Evolutionary conservation across 2,888 invertebrate species (phyloP), one percentile per base, ranked within the genome.

Genomic region (Drosophila kambysellisi): DNA sequence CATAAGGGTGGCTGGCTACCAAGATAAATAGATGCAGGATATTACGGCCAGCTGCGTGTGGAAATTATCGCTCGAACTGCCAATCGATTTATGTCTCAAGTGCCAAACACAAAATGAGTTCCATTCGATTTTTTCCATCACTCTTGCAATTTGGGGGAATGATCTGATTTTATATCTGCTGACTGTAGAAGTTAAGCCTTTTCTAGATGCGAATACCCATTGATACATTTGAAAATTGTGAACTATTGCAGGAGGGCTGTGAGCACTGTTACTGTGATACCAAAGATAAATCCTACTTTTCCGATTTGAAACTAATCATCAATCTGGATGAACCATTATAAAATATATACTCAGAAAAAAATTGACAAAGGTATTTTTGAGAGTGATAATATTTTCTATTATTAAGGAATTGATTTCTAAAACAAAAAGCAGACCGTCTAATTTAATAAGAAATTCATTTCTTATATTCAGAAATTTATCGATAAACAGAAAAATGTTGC

Each of bases 1-100:
- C 30, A 53, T 61, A 68, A 65, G 83, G 69, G 70, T 82, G 66
- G 71, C 64, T 58, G 58, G 48, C 43, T 39, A 46, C 46, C 74
- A 84, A 88, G 81, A 89, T 87, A 85, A 87, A 87, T 89, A 85
- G 82, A 85, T 89, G 88, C 89, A 84, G 85, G 88, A 86, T 83
- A 79, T 81, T 81, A 70, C 51, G 57, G 64, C 68, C 81, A 88
- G 84, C 87, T 87, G 83, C 73, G 75, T 77, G 65, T 80, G 69
- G 73, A 82, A 84, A 82, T 82, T 82, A 82, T 82, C 82, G 80
- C 84, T 63, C 61, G 62, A 79, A 70, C 69, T 59, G 74, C 75
- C 60, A 69, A 74, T 83, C 83, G 82, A 83, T 86, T 86, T 77
- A 17, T 79, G 78, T 88, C 83, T 88, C 88, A 88, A 84, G 83